These are phyloP conservation scores for Cephonodes hylas DNA, from an alignment of 2,888 invertebrate genomes.

Conservation along the genomic window DNA sequence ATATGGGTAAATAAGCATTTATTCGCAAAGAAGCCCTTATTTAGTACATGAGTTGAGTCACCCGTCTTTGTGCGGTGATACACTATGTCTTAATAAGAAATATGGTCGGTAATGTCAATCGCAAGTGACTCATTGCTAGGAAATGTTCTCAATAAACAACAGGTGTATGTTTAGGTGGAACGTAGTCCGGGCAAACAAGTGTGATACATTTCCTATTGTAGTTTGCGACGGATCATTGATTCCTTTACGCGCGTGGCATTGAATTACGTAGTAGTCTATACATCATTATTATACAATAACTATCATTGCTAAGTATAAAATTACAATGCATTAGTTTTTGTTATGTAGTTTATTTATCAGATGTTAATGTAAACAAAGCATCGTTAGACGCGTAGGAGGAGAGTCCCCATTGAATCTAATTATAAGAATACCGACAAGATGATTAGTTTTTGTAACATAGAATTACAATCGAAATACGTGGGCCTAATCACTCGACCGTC, in stretches of 20 bases:
- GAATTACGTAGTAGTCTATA: background rate
- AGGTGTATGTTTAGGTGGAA: constrained; percentile 52
- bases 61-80: constrained; percentile 51
- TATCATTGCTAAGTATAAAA: background rate
- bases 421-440: constrained; percentile 59
- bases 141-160: constrained; percentile 56
- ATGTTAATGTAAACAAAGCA: constrained; percentile 59
- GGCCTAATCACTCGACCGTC: constrained; percentile 49
- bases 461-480: constrained; percentile 66
- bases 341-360: background rate
- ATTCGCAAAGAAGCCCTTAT: constrained; percentile 69
- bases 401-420: constrained; percentile 71
- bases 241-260: background rate
- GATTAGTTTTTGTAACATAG: constrained; percentile 63
- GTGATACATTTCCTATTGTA: constrained; percentile 55
- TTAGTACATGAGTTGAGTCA: constrained; percentile 62
- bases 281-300: background rate
- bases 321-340: background rate
- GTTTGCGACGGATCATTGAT: constrained; percentile 35
- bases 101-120: constrained; percentile 45
- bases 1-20: constrained; percentile 64
- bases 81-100: constrained; percentile 51
- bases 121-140: constrained; percentile 57
- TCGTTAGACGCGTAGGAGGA: constrained; percentile 63
- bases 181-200: constrained; percentile 56